Conservation (phyloP, 1,140 invertebrate species). For the Saccostrea echinata region DNA sequence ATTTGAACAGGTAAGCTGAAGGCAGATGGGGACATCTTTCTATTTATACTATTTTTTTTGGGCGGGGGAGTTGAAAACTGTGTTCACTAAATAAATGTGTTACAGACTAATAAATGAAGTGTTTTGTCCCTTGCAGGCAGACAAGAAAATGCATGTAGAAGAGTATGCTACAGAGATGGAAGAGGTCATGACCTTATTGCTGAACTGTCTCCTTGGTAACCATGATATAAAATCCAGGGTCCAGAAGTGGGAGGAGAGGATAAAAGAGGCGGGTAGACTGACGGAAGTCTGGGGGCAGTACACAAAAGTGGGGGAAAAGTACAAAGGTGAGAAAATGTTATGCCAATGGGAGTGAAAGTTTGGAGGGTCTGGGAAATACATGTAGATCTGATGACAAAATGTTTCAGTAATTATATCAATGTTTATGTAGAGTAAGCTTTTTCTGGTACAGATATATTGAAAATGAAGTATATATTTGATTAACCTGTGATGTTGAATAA, state of each 20-base stretch:
- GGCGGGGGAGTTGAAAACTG: too few relatives aligned
- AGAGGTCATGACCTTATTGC: constrained; percentile 42
- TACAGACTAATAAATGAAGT: too few relatives aligned
- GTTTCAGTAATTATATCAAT: too few relatives aligned
- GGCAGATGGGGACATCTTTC: too few relatives aligned
- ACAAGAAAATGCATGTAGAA: constrained; percentile 87
- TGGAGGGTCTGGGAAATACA: not conserved
- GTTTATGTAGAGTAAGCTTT: too few relatives aligned
- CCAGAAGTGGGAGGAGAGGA: not conserved
- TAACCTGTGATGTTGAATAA: too few relatives aligned
- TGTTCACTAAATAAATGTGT: too few relatives aligned
- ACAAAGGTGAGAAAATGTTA: not conserved
- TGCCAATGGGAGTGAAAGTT: not conserved
- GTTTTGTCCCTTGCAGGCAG: constrained; percentile 81
- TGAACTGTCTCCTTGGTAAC: constrained; percentile 45
- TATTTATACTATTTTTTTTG: too few relatives aligned
- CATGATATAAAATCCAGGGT: not conserved
- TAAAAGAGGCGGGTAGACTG: not conserved
- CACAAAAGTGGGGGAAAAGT: not conserved
- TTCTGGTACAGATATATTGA: too few relatives aligned
- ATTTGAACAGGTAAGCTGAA: constrained; percentile 92
- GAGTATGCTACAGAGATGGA: constrained; percentile 79
- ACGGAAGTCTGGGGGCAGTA: not conserved
- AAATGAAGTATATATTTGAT: too few relatives aligned
- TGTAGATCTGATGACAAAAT: too few relatives aligned